Percentiles rank a stretch among this genome's conserved stretches.
Conservation (phyloP, 2,888 invertebrate species). For the Yponomeuta sedellus region DNA sequence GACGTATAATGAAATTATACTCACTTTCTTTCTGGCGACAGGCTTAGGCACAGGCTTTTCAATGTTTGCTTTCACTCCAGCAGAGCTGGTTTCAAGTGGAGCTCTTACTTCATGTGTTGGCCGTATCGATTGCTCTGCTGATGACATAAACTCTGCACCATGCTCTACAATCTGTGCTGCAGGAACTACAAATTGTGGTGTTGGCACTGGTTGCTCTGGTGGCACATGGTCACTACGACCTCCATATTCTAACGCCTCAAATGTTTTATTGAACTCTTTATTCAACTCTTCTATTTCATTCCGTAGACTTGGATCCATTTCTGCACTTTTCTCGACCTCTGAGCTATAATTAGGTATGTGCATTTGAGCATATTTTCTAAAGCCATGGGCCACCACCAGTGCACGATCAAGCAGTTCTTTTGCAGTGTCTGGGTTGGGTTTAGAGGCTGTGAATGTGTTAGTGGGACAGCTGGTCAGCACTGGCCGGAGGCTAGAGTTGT, state of each 20-base stretch:
- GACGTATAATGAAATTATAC: neutral
- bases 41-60: slow-evolving; percentile 7
- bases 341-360: slow-evolving; percentile 46
- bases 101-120: neutral
- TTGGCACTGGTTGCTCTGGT: neutral
- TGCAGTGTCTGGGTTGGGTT: slow-evolving; percentile 40
- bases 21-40: neutral
- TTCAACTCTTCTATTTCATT: slow-evolving; percentile 65
- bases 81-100: neutral
- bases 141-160: neutral
- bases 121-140: neutral
- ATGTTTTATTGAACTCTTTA: slow-evolving; percentile 60
- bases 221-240: slow-evolving; percentile 24
- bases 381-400: slow-evolving; percentile 82
- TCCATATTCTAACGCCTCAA: slow-evolving; percentile 44
- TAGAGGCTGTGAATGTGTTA: slow-evolving; percentile 44
- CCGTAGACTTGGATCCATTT: slow-evolving; percentile 48
- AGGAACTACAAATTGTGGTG: neutral
- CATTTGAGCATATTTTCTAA: slow-evolving; percentile 76
- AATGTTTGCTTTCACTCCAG: neutral
- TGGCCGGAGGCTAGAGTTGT: slow-evolving; percentile 81
- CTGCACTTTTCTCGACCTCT: slow-evolving; percentile 29
- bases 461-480: slow-evolving; percentile 45
- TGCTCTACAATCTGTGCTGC: neutral
- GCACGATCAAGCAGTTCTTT: slow-evolving; percentile 77